Conservation (phyloP, 2,797 vertebrate genomes). For the Pogoniulus pusillus region DNA sequence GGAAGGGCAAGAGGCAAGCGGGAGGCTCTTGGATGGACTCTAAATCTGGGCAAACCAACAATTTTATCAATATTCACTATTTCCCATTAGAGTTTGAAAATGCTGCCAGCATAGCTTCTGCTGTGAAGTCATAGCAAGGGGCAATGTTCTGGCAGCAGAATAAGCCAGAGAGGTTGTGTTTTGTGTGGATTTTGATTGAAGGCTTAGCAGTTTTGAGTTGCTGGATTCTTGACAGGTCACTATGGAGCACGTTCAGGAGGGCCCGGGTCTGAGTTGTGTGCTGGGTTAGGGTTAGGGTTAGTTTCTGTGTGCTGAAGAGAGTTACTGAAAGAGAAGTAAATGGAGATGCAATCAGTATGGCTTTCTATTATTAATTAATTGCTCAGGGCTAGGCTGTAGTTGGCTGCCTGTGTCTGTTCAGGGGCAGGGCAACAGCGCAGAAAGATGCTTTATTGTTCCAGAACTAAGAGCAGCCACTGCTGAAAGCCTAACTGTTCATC, state of each 20-base stretch:
- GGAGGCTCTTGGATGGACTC: not conserved
- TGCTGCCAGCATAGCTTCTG: not conserved
- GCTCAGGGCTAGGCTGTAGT: not conserved
- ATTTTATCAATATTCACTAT: not conserved
- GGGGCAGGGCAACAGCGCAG: not conserved
- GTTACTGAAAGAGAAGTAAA: not conserved
- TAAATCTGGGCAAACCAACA: not conserved
- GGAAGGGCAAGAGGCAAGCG: not conserved
- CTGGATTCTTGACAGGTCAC: not conserved
- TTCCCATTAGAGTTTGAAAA: not conserved
- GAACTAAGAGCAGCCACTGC: not conserved
- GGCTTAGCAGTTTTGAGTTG: not conserved
- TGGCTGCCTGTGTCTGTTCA: rapidly evolving
- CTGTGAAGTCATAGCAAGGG: not conserved
- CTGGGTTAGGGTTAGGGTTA: not conserved
- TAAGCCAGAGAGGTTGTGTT: not conserved
- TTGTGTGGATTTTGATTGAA: not conserved
- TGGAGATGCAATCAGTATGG: not conserved
- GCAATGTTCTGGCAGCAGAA: not conserved
- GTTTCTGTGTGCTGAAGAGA: not conserved
- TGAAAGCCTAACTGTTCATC: not conserved
- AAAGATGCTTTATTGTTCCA: not conserved
- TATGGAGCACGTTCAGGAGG: not conserved
- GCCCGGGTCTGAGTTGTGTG: not conserved
- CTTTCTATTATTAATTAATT: conserved; percentile 33